Evolutionary conservation across 1,140 invertebrate species (phyloP).

Genomic region (Ephestia elutella): DNA sequence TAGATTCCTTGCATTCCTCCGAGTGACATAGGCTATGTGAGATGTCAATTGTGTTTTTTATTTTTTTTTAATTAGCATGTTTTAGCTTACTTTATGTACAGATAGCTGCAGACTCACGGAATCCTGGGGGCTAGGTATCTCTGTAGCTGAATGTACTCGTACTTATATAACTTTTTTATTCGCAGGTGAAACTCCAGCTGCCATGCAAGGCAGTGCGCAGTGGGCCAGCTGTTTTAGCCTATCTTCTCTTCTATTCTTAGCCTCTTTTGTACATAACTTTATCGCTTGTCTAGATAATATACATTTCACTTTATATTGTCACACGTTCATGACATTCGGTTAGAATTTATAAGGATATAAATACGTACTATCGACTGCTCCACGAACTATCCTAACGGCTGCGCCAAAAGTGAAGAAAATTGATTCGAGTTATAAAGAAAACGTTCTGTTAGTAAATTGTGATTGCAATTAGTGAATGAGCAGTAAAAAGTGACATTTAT

Average conservation of each 20-base stretch:
- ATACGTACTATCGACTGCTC: background rate
- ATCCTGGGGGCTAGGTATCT: too few relatives aligned
- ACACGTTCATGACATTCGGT: background rate
- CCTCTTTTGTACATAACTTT: constrained; percentile 19
- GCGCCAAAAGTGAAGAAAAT: background rate
- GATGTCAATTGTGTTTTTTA: too few relatives aligned
- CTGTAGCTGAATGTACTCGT: too few relatives aligned
- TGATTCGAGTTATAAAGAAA: background rate
- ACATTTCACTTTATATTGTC: background rate
- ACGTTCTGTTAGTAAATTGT: background rate
- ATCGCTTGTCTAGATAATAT: constrained; percentile 14
- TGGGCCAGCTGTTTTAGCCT: constrained; percentile 42
- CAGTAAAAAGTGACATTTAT: background rate
- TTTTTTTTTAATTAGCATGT: too few relatives aligned
- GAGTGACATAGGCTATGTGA: too few relatives aligned
- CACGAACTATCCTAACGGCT: background rate
- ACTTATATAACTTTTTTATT: constrained; percentile 22
- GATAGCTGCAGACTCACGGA: too few relatives aligned
- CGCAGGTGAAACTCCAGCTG: constrained; percentile 63
- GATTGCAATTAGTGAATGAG: background rate
- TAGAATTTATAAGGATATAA: background rate
- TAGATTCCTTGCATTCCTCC: too few relatives aligned
- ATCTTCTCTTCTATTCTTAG: constrained; percentile 33
- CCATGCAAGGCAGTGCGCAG: constrained; percentile 63
- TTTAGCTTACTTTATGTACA: too few relatives aligned